Evolutionary conservation across 2,888 invertebrate genomes (phyloP).

Genomic region (Lysandra coridon): DNA sequence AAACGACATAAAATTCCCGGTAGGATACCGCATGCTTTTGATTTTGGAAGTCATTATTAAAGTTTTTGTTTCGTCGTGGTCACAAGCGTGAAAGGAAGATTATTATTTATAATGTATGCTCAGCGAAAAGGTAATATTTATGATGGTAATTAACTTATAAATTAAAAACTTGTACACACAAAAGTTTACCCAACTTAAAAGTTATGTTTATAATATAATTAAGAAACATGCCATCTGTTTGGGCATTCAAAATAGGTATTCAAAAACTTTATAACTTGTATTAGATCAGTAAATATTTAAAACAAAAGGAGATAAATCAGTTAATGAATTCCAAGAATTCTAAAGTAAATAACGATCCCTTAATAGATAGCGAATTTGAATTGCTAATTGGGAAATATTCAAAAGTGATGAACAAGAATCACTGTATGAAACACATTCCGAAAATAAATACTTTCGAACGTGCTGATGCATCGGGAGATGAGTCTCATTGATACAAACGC

Average conservation of each 20-base stretch:
- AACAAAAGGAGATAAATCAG: neutral
- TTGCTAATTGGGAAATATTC: neutral
- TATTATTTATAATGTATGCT: slow-evolving; percentile 1
- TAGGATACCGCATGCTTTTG: neutral
- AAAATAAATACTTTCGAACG: slow-evolving; percentile 19
- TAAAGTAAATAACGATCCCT: neutral
- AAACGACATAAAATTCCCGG: neutral
- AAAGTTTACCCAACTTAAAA: neutral
- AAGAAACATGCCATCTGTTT: neutral
- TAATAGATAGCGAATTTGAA: neutral
- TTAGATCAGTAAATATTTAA: slow-evolving; percentile 2
- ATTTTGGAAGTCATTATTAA: neutral
- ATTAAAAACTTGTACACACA: neutral
- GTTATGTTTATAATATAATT: neutral
- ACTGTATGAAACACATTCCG: neutral
- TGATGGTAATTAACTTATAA: neutral
- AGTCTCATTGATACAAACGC: slow-evolving; percentile 41
- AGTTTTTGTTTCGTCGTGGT: neutral
- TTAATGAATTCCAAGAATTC: neutral
- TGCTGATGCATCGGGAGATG: slow-evolving; percentile 16
- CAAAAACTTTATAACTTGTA: neutral
- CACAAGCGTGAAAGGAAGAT: slow-evolving; percentile 5
- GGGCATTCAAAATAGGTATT: neutral
- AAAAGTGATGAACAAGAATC: neutral
- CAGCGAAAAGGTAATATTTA: slow-evolving; percentile 6